Conservation (phyloP, 1,140 invertebrate genomes). For the Idris sp. region DNA sequence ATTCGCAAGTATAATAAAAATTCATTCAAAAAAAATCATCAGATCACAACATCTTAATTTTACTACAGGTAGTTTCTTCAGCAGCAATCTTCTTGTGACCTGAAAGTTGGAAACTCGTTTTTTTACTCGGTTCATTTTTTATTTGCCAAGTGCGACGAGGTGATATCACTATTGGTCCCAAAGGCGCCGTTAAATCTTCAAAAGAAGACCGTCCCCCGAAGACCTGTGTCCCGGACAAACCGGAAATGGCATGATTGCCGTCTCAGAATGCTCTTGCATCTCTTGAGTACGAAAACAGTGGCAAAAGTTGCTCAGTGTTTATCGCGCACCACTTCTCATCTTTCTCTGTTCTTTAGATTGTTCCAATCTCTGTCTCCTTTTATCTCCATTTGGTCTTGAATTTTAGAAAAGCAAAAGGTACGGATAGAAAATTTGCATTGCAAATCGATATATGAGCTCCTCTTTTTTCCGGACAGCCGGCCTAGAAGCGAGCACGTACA, state of each 20-base stretch:
- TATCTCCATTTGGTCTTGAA: constrained; percentile 4
- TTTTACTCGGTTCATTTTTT: constrained; percentile 28
- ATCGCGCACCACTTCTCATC: constrained; percentile 15
- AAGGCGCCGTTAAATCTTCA: constrained; percentile 52
- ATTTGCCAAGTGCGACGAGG: constrained; percentile 20
- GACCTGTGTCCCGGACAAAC: constrained; percentile 28
- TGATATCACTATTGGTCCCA: constrained; percentile 52
- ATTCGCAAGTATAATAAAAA: no score
- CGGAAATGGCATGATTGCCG: constrained; percentile 44
- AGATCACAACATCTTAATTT: no score
- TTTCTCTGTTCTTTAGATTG: not conserved
- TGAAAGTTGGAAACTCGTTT: constrained; percentile 11
- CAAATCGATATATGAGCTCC: constrained; percentile 51
- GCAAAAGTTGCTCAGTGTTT: constrained; percentile 51
- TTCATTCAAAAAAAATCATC: no score
- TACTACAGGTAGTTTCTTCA: constrained; percentile 14
- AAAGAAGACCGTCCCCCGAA: constrained; percentile 39
- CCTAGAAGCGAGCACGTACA: constrained; percentile 3
- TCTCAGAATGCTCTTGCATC: constrained; percentile 35
- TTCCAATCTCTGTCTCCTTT: not conserved
- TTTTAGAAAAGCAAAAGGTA: constrained; percentile 42
- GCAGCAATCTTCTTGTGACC: constrained; percentile 4
- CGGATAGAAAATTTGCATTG: constrained; percentile 52
- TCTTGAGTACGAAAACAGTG: constrained; percentile 34
- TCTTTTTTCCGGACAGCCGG: constrained; percentile 31